These are phyloP conservation scores for Ips nitidus DNA, from an alignment of 1,140 invertebrate species.

Conservation along the genomic window DNA sequence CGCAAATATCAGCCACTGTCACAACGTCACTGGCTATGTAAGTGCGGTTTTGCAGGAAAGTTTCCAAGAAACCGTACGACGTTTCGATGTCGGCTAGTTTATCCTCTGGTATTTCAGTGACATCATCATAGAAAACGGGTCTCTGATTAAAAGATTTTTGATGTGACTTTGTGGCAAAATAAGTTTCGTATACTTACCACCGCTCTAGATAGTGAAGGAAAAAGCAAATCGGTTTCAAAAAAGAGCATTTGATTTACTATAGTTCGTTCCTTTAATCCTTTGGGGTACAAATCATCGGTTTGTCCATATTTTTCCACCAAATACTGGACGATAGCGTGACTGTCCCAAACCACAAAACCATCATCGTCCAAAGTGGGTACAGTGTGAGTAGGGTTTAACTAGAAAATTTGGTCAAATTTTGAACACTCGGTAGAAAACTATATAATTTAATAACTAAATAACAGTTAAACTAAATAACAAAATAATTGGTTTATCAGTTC, in stretches of 20 bases:
- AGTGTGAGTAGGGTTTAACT: constrained; percentile 68
- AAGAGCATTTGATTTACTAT: constrained; percentile 58
- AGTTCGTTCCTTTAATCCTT: constrained; percentile 59
- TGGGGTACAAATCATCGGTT: constrained; percentile 62
- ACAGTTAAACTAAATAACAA: too few relatives aligned
- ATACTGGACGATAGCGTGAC: constrained; percentile 63
- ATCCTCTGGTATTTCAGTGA: constrained; percentile 13
- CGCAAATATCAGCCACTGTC: constrained; percentile 40
- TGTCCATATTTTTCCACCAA: constrained; percentile 62
- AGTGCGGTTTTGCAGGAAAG: constrained; percentile 28
- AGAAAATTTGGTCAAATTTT: constrained; percentile 23
- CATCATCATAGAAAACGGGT: constrained; percentile 23
- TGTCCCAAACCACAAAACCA: constrained; percentile 63
- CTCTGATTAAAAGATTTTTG: constrained; percentile 12
- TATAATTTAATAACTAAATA: too few relatives aligned
- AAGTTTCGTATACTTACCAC: constrained; percentile 24
- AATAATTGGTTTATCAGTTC: too few relatives aligned
- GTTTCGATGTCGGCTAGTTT: constrained; percentile 19
- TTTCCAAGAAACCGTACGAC: constrained; percentile 37
- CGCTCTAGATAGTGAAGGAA: constrained; percentile 35
- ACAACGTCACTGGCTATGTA: constrained; percentile 35
- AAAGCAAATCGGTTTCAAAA: constrained; percentile 58
- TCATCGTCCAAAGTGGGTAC: constrained; percentile 66
- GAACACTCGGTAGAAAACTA: too few relatives aligned
- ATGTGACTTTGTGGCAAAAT: background rate